Evolutionary conservation across 1,140 invertebrate genomes (phyloP).

Genomic region (Drosophila willistoni): DNA sequence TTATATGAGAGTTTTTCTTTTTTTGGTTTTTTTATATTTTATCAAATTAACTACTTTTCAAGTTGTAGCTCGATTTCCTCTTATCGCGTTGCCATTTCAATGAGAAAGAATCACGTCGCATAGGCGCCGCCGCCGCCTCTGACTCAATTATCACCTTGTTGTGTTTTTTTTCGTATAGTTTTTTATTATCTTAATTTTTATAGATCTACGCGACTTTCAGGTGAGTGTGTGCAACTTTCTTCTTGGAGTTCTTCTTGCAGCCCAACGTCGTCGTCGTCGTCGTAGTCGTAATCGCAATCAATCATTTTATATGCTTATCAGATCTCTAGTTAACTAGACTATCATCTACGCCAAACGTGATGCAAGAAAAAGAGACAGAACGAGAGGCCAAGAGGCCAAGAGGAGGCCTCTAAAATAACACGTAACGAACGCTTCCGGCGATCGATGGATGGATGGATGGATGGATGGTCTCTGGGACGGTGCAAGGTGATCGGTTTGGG

Average conservation of each 20-base stretch:
- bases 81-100: slow-evolving; percentile 9
- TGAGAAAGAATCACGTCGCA: background rate
- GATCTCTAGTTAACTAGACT: slow-evolving; percentile 38
- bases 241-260: slow-evolving; percentile 25
- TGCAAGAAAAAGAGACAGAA: background rate
- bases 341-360: slow-evolving; percentile 16
- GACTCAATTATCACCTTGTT: slow-evolving; percentile 17
- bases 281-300: slow-evolving; percentile 53
- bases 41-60: slow-evolving; percentile 3
- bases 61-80: background rate
- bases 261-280: slow-evolving; percentile 35
- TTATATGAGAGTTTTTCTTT: background rate
- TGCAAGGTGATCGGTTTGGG: too few species aligned
- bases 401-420: slow-evolving; percentile 24
- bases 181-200: slow-evolving; percentile 2
- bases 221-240: slow-evolving; percentile 18
- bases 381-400: background rate
- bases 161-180: background rate
- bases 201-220: slow-evolving; percentile 42
- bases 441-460: background rate
- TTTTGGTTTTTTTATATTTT: background rate
- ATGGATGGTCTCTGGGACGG: background rate
- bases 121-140: background rate
- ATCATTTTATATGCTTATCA: slow-evolving; percentile 61
- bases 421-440: slow-evolving; percentile 52